phyloP scores from a whole-genome alignment of 2,888 invertebrate species.

The Carabus problematicus region DNA sequence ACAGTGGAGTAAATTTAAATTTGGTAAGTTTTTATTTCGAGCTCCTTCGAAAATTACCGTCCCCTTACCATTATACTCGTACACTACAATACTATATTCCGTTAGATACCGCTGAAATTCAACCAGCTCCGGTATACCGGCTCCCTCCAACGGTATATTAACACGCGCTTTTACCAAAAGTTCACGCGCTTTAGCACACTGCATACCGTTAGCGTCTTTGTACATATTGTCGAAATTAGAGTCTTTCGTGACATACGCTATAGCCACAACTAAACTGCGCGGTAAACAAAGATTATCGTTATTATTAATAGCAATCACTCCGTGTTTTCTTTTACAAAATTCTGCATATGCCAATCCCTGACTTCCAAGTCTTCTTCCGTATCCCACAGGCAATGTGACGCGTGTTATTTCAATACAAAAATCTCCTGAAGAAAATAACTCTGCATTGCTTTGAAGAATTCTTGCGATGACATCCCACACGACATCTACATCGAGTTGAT shows the following conservation, averaged over 20 bases:
- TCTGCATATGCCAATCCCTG: too few species aligned
- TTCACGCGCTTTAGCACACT: neutral
- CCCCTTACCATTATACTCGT: constrained; percentile 1
- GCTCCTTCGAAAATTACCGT: neutral
- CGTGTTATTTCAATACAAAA: too few species aligned
- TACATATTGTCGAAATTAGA: neutral
- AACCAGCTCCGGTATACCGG: neutral
- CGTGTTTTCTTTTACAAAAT: too few species aligned
- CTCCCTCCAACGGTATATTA: neutral
- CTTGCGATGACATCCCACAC: too few species aligned
- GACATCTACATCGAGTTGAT: too few species aligned
- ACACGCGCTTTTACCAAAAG: neutral
- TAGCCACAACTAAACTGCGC: too few species aligned
- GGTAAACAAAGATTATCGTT: too few species aligned
- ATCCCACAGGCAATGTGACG: too few species aligned
- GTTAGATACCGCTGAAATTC: neutral
- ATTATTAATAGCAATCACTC: too few species aligned
- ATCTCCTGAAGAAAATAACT: too few species aligned
- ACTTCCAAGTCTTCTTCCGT: too few species aligned
- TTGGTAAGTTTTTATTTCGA: neutral
- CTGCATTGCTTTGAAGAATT: too few species aligned
- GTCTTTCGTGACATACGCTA: neutral
- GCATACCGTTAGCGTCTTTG: neutral
- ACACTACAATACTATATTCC: constrained; percentile 4
- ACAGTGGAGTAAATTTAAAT: constrained; percentile 1